Conservation (phyloP, 2,797 vertebrate genomes). For the Rhadinocentrus ornatus region DNA sequence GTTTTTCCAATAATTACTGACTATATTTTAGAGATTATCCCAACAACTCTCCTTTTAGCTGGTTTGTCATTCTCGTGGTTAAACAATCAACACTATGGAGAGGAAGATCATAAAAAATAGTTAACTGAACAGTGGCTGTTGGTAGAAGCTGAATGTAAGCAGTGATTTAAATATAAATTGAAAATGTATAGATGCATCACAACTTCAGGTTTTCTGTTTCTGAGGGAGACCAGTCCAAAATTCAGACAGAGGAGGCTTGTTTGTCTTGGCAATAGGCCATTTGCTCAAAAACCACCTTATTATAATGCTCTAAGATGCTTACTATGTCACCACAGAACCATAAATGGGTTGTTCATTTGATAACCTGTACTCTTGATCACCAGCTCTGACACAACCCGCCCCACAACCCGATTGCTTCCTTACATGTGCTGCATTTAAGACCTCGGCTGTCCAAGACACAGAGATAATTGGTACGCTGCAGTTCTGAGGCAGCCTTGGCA, state of each 20-base stretch:
- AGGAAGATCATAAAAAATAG: neutral
- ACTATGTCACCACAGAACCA: neutral
- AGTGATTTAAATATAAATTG: neutral
- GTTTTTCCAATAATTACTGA: no score
- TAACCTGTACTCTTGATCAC: neutral
- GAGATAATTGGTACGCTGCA: neutral
- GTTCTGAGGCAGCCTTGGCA: neutral
- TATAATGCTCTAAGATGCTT: no score
- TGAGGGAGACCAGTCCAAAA: neutral
- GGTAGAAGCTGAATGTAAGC: neutral
- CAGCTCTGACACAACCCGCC: neutral
- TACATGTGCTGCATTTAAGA: no score
- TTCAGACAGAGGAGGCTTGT: neutral
- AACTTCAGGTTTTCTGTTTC: neutral
- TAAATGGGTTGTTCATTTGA: neutral
- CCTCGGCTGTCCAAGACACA: no score
- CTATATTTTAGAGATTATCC: neutral
- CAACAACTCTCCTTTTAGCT: no score
- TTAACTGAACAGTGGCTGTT: neutral
- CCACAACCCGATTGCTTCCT: no score
- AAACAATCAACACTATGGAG: neutral
- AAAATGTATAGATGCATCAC: neutral
- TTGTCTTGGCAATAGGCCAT: no score
- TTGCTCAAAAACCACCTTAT: no score
- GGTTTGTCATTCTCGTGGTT: no score